Conservation (phyloP, 30 jellyfish, hydroid and myxozoan genomes). For the Turritopsis rubra region DNA sequence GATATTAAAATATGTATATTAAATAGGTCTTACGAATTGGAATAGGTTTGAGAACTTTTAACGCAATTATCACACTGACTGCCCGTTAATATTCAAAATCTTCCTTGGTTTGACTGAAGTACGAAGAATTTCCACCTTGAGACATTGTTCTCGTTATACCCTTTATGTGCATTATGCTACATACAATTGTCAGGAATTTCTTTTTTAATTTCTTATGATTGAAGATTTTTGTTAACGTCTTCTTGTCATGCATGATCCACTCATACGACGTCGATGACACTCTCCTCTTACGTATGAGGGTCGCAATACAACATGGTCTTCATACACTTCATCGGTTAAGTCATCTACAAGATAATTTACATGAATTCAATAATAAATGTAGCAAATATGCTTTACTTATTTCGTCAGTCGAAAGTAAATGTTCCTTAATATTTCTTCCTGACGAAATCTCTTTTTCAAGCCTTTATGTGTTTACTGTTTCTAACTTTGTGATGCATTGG, state of each 20-base stretch:
- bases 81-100: background rate
- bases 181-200: background rate
- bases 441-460: too few relatives aligned
- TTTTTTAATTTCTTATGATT: background rate
- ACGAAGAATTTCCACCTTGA: too few relatives aligned
- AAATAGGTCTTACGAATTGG: background rate
- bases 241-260: background rate
- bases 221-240: background rate
- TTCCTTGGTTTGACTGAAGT: background rate
- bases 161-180: background rate
- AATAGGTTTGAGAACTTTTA: background rate
- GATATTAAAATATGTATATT: background rate
- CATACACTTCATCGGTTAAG: background rate
- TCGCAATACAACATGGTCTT: background rate
- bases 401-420: too few relatives aligned
- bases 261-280: background rate
- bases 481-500: too few relatives aligned
- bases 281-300: background rate
- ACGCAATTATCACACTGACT: background rate
- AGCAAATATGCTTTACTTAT: background rate
- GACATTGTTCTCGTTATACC: background rate
- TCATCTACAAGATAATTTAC: background rate
- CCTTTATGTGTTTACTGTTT: too few relatives aligned
- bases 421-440: too few relatives aligned
- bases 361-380: too few relatives aligned